Evolutionary conservation across 2,797 vertebrate genomes (phyloP).

Genomic region (Paratrypauchen microcephalus): DNA sequence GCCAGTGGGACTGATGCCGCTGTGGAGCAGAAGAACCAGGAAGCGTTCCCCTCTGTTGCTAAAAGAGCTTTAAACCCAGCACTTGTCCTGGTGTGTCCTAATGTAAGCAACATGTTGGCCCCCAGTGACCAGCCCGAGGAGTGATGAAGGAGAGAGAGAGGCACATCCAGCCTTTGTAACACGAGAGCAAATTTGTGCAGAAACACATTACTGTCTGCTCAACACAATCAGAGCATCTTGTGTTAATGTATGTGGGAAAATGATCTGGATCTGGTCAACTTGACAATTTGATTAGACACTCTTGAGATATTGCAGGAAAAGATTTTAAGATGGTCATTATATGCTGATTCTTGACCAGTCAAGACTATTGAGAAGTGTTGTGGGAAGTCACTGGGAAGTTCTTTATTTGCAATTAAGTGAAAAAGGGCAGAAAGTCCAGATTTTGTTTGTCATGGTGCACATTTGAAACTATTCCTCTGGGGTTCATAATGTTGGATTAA

Average conservation of each 20-base stretch:
- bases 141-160: constrained; percentile 19
- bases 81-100: constrained; percentile 43
- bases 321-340: not conserved
- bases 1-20: constrained; percentile 30
- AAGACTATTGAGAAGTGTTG: not conserved
- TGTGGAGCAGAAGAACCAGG: constrained; percentile 39
- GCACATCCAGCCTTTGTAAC: constrained; percentile 38
- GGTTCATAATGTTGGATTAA: constrained; percentile 74
- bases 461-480: constrained; percentile 63
- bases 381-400: not conserved
- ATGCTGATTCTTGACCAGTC: constrained; percentile 3
- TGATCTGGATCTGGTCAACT: constrained; percentile 2
- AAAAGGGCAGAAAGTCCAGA: constrained; percentile 25
- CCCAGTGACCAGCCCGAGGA: constrained; percentile 47
- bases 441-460: constrained; percentile 34
- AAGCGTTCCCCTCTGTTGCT: constrained; percentile 32
- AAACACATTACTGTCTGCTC: constrained; percentile 18
- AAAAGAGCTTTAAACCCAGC: constrained; percentile 66
- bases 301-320: not conserved
- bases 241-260: constrained; percentile 13
- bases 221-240: not conserved
- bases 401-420: constrained; percentile 25
- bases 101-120: constrained; percentile 58
- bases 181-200: constrained; percentile 39
- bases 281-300: not conserved